Percentiles rank a stretch among this genome's conserved stretches.
Evolutionary conservation across 2,113 vertebrate species (phyloP).

Genomic region (Sterrhoptilus dennistouni): DNA sequence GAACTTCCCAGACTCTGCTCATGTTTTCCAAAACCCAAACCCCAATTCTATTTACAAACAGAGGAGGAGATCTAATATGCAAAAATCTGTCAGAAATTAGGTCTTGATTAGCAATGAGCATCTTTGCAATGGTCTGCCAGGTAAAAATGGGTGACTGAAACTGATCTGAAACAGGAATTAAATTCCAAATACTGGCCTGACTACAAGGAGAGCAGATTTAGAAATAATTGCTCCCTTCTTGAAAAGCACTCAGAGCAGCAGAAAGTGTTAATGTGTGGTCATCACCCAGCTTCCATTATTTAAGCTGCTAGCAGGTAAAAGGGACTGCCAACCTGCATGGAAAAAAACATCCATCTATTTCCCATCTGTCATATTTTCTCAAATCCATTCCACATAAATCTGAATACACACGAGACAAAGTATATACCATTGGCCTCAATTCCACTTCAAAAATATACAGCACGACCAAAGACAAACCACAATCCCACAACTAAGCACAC

Average conservation of each 20-base stretch:
- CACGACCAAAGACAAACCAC: slow-evolving; percentile 32
- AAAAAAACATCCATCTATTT: slow-evolving; percentile 23
- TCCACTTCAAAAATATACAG: slow-evolving; percentile 48
- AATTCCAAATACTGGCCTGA: neutral
- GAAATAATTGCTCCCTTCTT: neutral
- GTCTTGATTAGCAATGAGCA: neutral
- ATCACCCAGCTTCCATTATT: neutral
- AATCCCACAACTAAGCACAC: slow-evolving; percentile 22
- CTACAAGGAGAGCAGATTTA: neutral
- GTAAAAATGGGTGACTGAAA: neutral
- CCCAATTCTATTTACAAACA: neutral
- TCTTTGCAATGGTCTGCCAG: neutral
- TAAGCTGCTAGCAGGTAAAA: slow-evolving; percentile 30
- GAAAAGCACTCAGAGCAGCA: neutral
- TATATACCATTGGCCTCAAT: neutral
- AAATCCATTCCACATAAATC: slow-evolving; percentile 34
- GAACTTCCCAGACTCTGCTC: neutral
- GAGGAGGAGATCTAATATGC: neutral
- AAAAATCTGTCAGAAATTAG: neutral
- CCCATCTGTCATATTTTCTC: slow-evolving; percentile 25
- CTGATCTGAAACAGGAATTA: neutral
- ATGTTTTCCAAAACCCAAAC: neutral
- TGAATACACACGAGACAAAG: neutral
- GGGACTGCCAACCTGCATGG: neutral
- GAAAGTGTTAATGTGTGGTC: slow-evolving; percentile 11